Conservation (phyloP, 92 coral and sea anemone species). For the Blastomussa wellsi region DNA sequence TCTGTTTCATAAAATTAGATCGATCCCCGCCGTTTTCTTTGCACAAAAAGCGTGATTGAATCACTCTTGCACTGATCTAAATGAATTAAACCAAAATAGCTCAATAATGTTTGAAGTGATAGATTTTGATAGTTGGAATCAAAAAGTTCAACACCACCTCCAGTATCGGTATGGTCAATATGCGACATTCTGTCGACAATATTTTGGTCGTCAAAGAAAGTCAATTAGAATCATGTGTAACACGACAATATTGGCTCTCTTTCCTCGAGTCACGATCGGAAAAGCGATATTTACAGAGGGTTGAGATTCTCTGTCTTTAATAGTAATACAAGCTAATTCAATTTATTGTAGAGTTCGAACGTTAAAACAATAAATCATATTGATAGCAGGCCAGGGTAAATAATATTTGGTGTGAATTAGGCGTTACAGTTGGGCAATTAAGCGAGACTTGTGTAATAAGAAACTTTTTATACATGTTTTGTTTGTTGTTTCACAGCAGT, state of each 20-base stretch:
- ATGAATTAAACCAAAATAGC: background rate
- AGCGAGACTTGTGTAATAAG: background rate
- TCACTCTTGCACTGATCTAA: background rate
- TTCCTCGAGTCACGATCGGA: background rate
- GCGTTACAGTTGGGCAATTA: background rate
- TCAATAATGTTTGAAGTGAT: background rate
- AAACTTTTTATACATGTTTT: background rate
- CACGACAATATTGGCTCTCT: background rate
- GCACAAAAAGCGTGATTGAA: background rate
- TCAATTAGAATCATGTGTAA: background rate
- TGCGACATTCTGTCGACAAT: background rate
- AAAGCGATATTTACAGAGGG: background rate
- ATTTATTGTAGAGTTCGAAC: slow-evolving; percentile 1
- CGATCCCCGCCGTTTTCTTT: background rate
- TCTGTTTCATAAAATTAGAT: background rate
- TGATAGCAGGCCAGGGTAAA: no score
- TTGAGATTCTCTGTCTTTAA: background rate
- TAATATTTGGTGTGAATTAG: background rate
- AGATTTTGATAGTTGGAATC: background rate
- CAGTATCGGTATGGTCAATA: no score
- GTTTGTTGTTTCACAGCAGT: background rate
- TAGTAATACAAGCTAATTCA: background rate
- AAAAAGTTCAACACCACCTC: background rate
- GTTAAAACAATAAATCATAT: background rate
- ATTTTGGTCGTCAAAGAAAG: slow-evolving; percentile 20